phyloP scores from a whole-genome alignment of 1,140 invertebrate species.

The Diachasmimorpha longicaudata region DNA sequence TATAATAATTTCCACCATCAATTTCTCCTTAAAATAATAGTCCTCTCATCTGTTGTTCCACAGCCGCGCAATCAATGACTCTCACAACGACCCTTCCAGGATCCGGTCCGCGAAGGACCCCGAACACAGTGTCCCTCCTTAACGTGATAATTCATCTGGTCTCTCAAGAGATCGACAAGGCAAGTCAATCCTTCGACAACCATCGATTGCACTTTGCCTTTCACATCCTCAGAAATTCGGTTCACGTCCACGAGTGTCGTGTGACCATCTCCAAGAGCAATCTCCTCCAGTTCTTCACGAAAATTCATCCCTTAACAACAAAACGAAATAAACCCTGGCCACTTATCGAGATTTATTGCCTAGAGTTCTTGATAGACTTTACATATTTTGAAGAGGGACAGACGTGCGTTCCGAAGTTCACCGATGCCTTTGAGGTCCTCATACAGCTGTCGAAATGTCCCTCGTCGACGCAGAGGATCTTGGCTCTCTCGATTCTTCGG shows the following conservation, averaged over 20 bases:
- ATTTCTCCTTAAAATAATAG: no score
- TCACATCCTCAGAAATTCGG: slow-evolving; percentile 60
- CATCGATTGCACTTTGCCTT: slow-evolving; percentile 58
- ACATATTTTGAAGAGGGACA: slow-evolving; percentile 59
- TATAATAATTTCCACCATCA: no score
- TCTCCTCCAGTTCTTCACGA: slow-evolving; percentile 51
- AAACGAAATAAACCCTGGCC: slow-evolving; percentile 51
- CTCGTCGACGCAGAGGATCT: slow-evolving; percentile 41
- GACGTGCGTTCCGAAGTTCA: slow-evolving; percentile 49
- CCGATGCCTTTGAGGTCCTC: slow-evolving; percentile 51
- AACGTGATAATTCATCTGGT: slow-evolving; percentile 60
- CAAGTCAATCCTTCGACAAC: slow-evolving; percentile 55
- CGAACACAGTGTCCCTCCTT: slow-evolving; percentile 61
- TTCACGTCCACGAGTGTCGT: slow-evolving; percentile 62
- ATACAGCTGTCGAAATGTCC: slow-evolving; percentile 45
- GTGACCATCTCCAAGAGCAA: slow-evolving; percentile 62
- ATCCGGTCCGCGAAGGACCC: slow-evolving; percentile 61
- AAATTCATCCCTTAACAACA: slow-evolving; percentile 50
- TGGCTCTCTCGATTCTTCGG: slow-evolving; percentile 50
- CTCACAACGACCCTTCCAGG: slow-evolving; percentile 64
- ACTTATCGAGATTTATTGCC: slow-evolving; percentile 49
- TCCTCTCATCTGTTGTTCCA: no score
- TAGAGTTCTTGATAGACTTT: slow-evolving; percentile 58
- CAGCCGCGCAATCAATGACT: slow-evolving; percentile 61
- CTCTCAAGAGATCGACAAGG: slow-evolving; percentile 61